Conservation (phyloP, 2,113 vertebrate species). For the Salvator merianae region DNA sequence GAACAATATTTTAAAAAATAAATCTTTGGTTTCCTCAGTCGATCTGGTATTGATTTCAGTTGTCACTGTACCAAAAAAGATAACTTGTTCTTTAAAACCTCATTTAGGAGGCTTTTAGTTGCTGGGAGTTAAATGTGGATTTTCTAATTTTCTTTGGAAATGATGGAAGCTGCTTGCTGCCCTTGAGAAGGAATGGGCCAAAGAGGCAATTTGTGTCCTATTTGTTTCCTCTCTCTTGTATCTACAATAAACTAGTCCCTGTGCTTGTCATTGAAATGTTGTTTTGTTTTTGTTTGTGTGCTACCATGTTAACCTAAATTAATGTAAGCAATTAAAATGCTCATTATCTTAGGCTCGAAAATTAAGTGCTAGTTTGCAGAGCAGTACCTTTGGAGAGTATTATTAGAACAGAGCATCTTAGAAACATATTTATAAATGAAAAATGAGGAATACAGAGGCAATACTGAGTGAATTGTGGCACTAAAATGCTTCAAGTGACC, state of each 20-base stretch:
- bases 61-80: constrained; percentile 16
- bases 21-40: constrained; percentile 27
- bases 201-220: neutral
- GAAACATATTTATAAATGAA: constrained; percentile 11
- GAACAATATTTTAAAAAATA: constrained; percentile 13
- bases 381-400: constrained; percentile 12
- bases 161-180: neutral
- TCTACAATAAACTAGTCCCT: neutral
- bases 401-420: constrained; percentile 10
- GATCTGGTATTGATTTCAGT: constrained; percentile 41
- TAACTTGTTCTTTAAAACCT: constrained; percentile 25
- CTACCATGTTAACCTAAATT: constrained; percentile 22
- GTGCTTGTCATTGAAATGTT: constrained; percentile 29
- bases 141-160: constrained; percentile 19
- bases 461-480: neutral
- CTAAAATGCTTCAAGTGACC: neutral
- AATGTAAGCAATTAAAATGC: constrained; percentile 36
- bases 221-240: constrained; percentile 2
- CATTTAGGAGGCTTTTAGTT: constrained; percentile 39
- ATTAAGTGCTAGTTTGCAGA: constrained; percentile 25
- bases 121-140: constrained; percentile 2
- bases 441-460: neutral
- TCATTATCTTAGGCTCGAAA: constrained; percentile 14
- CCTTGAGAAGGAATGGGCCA: constrained; percentile 11
- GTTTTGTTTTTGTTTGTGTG: constrained; percentile 26